These are phyloP conservation scores for Pachyuromys duprasi DNA, from an alignment of 2,797 vertebrate genomes.

Conservation along the genomic window DNA sequence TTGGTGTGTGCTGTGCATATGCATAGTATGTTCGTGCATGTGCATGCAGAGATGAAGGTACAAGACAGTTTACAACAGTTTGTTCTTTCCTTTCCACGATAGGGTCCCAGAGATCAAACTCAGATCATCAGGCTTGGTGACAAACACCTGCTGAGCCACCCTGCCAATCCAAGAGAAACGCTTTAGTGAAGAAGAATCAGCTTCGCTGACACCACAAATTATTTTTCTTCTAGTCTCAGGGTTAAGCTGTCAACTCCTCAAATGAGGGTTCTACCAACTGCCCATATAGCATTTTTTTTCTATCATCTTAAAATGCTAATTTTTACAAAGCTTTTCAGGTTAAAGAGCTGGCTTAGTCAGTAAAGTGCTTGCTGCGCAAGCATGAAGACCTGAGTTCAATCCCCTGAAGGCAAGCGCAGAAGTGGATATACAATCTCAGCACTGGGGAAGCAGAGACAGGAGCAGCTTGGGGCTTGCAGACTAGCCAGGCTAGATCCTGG, in stretches of 20 bases:
- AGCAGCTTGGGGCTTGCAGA: not conserved
- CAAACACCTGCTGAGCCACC: not conserved
- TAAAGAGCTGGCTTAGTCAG: not conserved
- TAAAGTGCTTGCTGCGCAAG: not conserved
- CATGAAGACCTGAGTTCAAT: not conserved
- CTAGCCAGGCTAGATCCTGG: not conserved
- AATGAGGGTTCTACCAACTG: not conserved
- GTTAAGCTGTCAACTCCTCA: not conserved
- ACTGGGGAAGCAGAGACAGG: not conserved
- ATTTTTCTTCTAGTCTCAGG: not conserved
- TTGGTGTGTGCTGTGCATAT: too few relatives aligned
- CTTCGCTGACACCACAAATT: not conserved
- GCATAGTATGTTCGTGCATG: not conserved
- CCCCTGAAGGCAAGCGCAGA: not conserved
- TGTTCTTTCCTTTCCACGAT: not conserved
- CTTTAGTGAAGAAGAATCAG: not conserved
- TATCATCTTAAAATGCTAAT: not conserved
- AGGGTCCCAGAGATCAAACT: not conserved
- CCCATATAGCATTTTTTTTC: not conserved
- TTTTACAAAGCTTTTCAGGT: not conserved
- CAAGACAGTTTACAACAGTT: not conserved
- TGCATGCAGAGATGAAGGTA: not conserved
- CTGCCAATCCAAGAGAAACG: not conserved
- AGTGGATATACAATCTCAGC: not conserved
- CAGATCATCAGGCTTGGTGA: too few relatives aligned